Base-by-base conservation (phyloP, 2,113 vertebrate genomes). In the Ctenodactylus gundi region DNA sequence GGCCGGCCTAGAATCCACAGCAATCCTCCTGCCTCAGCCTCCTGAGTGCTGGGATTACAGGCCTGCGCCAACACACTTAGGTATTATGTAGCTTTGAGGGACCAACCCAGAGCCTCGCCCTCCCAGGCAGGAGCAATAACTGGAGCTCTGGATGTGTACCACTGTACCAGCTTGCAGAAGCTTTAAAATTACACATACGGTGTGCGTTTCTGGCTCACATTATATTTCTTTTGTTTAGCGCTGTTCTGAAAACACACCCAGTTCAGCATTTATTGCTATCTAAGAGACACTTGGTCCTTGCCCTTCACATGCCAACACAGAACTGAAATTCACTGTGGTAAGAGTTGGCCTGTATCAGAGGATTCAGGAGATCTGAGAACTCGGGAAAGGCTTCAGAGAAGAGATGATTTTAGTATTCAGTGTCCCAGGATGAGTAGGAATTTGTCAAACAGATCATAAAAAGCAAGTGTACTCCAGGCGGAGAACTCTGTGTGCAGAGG, bases 341-440 rank as follows among this genome's bases (percentile, higher is more conserved):
- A 46, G 49, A 67, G 60, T 67, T 81, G 58, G 31, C 73, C 41
- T 62, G 12, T 29, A n/a, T 68, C 39, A 20, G 20, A 77, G 53
- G 36, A 9, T 8, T 44, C 49, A 49, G n/a, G 58, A 58, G 27
- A 6, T 46, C 58, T 62, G 90, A 76, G 77, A 94, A 93, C 85
- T 93, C 93, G 68, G n/a, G 36, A 34, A 93, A 80, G 75, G 34
- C 39, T 84, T 93, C 78, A 68, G 5, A n/a, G 62, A 94, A 84
- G 81, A 93, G 83, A 62, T 68, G 78, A 78, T 51, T 85, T 95
- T 55, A 13, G 29, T 49, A 27, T n/a, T 73, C 58, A 65, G 51
- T 41, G 41, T 12, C 41, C 9, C 36, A 75, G 70, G 64, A 86
- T 75, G 46, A 88, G 36, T 36, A 88, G 46, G 72, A 53, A n/a